Percentiles rank a stretch among this genome's conserved stretches.
Conservation (phyloP, 1,140 invertebrate genomes). For the Meteorus sp. region DNA sequence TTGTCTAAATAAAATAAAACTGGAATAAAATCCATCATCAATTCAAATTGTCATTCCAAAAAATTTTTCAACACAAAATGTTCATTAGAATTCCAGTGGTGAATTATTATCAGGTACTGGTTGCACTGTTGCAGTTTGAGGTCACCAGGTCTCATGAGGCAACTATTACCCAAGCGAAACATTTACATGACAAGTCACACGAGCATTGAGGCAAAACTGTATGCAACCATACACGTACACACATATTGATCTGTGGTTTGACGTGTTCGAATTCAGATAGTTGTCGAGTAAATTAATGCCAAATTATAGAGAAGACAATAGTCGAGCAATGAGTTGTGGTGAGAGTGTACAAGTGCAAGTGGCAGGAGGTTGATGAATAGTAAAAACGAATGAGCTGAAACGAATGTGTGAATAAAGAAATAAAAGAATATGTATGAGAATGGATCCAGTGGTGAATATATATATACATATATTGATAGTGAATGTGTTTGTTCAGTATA, state of each 20-base stretch:
- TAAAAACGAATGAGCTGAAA: too few relatives aligned
- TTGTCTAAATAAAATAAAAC: too few relatives aligned
- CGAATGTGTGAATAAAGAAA: too few relatives aligned
- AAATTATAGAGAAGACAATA: constrained; percentile 58
- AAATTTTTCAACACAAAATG: too few relatives aligned
- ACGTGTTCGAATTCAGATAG: constrained; percentile 51
- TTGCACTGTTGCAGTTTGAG: not conserved
- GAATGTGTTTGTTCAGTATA: constrained; percentile 42
- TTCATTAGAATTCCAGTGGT: too few relatives aligned
- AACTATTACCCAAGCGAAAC: constrained; percentile 35
- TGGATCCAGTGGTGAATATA: too few relatives aligned
- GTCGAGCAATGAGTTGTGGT: too few relatives aligned
- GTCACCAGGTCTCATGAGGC: not conserved
- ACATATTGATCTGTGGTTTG: constrained; percentile 59
- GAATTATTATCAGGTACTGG: too few relatives aligned
- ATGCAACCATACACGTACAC: too few relatives aligned
- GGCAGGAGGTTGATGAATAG: too few relatives aligned
- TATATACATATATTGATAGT: not conserved
- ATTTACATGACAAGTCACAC: constrained; percentile 57
- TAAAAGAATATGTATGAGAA: not conserved
- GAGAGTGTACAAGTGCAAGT: not conserved
- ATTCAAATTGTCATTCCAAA: too few relatives aligned
- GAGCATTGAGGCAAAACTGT: constrained; percentile 30
- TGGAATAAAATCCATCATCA: too few relatives aligned
- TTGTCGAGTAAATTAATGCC: constrained; percentile 56